Base-by-base conservation (phyloP, 2,888 invertebrate species). In the Pegoplata infirma region DNA sequence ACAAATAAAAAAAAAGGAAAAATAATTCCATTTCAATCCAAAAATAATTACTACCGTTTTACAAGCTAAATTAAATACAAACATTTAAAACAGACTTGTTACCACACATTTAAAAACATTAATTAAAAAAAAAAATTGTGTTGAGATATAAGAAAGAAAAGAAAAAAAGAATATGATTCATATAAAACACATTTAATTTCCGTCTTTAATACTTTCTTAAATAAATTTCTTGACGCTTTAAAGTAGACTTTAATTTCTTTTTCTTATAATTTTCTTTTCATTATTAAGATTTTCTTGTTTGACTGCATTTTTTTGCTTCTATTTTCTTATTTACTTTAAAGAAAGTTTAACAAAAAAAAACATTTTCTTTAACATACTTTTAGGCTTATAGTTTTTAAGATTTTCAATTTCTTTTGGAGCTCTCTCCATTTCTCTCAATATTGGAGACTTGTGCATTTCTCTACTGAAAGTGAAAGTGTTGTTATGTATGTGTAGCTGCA, bases 401-500 rank as follows among this genome's bases (percentile, higher is more conserved):
- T 16, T 40, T 19, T 14, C 8, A 69, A 69, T 67, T 79, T 79
- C 71, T 78, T 66, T 36, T 63, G 16, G n/a, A n/a, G 21, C n/a
- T 36, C 58, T 49, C 47, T 61, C 73, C 32, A 17, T 44, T 47
- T 23, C 14, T 28, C 19, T 28, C 10, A 16, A 10, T 3, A 23
- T n/a, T 55, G 36, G 16, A 28, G 12, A 16, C 51, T 17, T 49
- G 32, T 74, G 69, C 69, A 74, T 78, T 66, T 68, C 53, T 64
- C 59, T 46, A 58, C 64, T 74, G 64, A 71, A 72, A 75, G 79
- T 63, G 71, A 79, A 79, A 79, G 75, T 75, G 56, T 71, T 58
- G 58, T 19, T 25, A 12, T 16, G 36, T 16, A 49, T 53, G 46
- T 40, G 49, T 61, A n/a, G n/a, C n/a, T n/a, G n/a, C n/a, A n/a